Evolutionary conservation across 2,888 invertebrate species (phyloP).

Genomic region (Hermaeophaga mercurialis): DNA sequence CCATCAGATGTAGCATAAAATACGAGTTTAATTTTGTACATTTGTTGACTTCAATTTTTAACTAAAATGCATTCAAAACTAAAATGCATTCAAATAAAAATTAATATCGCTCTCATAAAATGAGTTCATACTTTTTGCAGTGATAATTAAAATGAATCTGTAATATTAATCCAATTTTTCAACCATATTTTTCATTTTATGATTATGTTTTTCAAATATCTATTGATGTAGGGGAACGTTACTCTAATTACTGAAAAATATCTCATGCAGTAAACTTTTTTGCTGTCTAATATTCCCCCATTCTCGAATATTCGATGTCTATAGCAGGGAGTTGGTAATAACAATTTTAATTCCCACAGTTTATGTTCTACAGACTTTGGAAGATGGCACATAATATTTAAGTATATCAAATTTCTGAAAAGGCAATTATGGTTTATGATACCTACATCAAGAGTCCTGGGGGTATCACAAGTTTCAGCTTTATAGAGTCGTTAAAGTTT

Average conservation of each 20-base stretch:
- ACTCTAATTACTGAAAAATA: slow-evolving; percentile 5
- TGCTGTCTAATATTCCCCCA: neutral
- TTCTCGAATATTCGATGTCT: neutral
- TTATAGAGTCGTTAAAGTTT: slow-evolving; percentile 1
- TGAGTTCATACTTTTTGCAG: too few relatives aligned
- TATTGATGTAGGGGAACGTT: neutral
- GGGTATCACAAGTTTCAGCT: slow-evolving; percentile 9
- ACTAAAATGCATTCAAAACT: too few relatives aligned
- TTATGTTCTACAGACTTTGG: slow-evolving; percentile 16
- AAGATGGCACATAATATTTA: slow-evolving; percentile 24
- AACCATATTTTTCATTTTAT: too few relatives aligned
- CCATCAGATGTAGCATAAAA: too few relatives aligned
- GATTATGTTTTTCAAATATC: slow-evolving; percentile 7
- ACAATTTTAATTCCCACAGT: slow-evolving; percentile 20
- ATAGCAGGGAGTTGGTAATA: slow-evolving; percentile 3
- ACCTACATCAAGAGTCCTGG: neutral
- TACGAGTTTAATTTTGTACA: too few relatives aligned
- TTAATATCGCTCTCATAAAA: too few relatives aligned
- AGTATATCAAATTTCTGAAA: slow-evolving; percentile 28
- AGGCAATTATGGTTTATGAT: slow-evolving; percentile 25
- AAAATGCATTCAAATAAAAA: too few relatives aligned
- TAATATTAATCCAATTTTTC: too few relatives aligned
- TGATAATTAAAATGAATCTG: too few relatives aligned
- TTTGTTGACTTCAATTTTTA: too few relatives aligned
- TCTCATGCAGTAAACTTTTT: neutral